Evolutionary conservation across 2,888 invertebrate species (phyloP).

Genomic region (Parochlus steinenii): DNA sequence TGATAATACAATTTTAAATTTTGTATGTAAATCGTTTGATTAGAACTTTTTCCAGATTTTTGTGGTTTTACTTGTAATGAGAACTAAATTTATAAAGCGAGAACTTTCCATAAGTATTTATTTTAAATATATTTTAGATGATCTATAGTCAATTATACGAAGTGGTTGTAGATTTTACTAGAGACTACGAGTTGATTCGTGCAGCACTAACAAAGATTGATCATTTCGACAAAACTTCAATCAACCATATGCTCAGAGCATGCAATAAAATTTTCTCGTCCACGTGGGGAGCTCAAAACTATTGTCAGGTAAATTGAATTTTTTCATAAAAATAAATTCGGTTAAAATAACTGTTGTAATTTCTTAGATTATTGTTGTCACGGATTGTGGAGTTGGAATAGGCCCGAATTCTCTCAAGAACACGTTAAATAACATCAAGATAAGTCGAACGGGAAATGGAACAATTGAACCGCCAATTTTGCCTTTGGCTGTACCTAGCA

Average conservation of each 20-base stretch:
- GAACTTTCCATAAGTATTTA: not conserved
- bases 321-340: not conserved
- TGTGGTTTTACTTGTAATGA: no score
- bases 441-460: slow-evolving; percentile 14
- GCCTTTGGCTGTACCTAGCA: slow-evolving; percentile 1
- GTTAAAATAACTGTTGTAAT: slow-evolving; percentile 6
- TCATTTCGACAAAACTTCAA: slow-evolving; percentile 73
- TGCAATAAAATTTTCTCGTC: slow-evolving; percentile 62
- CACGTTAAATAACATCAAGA: slow-evolving; percentile 33
- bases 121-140: slow-evolving; percentile 16
- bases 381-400: slow-evolving; percentile 57
- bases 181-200: slow-evolving; percentile 70
- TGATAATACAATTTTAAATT: no score
- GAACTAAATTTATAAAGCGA: not conserved
- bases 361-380: slow-evolving; percentile 46
- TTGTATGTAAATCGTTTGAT: no score
- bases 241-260: slow-evolving; percentile 62
- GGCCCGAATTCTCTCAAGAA: slow-evolving; percentile 45
- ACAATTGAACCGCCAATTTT: slow-evolving; percentile 16
- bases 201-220: slow-evolving; percentile 58
- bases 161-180: slow-evolving; percentile 69
- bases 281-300: slow-evolving; percentile 81
- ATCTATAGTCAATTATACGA: slow-evolving; percentile 25
- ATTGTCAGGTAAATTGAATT: slow-evolving; percentile 48
- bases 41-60: no score